Evolutionary conservation across 2,888 invertebrate genomes (phyloP), one percentile per base, ranked within the genome.

Genomic region (Trilocha varians): DNA sequence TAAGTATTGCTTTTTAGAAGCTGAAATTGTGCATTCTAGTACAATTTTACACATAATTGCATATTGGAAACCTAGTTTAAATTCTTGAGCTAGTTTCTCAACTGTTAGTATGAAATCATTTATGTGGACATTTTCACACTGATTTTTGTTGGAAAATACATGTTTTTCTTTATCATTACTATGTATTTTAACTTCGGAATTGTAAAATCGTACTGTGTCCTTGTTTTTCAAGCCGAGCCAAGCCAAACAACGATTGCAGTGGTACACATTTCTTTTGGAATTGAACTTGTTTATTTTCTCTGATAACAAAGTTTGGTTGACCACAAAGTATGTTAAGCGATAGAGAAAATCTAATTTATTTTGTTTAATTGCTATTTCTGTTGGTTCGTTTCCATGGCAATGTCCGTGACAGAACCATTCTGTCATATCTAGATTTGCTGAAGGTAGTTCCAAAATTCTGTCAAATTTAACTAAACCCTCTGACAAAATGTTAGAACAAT

Each of bases 331-430:
- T 49, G 87, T 88, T 13, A 85, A 67, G 36, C 88, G 75, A 58
- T 89, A 89, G 32, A 90, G 82, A 54, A 89, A 85, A 68, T 91
- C 90, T 17, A 57, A 63, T 46, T 71, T 67, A 46, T 84, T 87
- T 13, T 88, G 88, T 46, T 82, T 79, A 13, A 88, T 55, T 39
- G 65, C 47, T 45, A 56, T 49, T 25, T 65, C 64, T 13, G 48
- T 49, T 36, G 48, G 52, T 2, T 59, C 40, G 36, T 65, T 57
- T 0, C 67, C 66, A 16, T 78, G 70, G 3, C 76, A 71, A 36
- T 80, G 79, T 0, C 80, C 80, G 49, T 91, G 91, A 55, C 91
- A 91, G 62, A 90, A 91, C 89, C 90, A 91, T 48, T 91, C 91
- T 0, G 85, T 83, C 61, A 88, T 84, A 55, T 90, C 89, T 43